A percentile compares a stretch with the other conserved stretches of the same genome.
Evolutionary conservation across 2,888 invertebrate genomes (phyloP).

Genomic region (Cephalotes varians): DNA sequence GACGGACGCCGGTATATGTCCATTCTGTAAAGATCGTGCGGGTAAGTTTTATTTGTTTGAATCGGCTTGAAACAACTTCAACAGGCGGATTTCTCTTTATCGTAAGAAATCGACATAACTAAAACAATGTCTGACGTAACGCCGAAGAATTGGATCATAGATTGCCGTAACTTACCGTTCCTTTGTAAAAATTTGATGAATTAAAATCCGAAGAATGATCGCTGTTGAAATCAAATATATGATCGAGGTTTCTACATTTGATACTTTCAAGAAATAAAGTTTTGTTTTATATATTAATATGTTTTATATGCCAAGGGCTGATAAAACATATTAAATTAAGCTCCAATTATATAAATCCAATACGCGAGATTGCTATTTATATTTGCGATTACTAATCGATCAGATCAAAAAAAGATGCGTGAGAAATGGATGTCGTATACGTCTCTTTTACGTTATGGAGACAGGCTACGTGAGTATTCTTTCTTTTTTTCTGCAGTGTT

Average conservation of each 20-base stretch:
- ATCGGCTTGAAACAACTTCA: constrained; percentile 22
- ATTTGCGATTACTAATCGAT: constrained; percentile 18
- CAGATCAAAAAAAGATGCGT: constrained; percentile 15
- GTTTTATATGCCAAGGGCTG: neutral
- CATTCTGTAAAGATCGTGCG: constrained; percentile 64
- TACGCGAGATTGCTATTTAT: constrained; percentile 13
- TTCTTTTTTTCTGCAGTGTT: constrained; percentile 22
- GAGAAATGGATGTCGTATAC: constrained; percentile 9
- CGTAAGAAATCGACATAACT: constrained; percentile 47
- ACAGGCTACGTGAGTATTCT: neutral
- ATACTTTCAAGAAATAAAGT: neutral
- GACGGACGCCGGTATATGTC: constrained; percentile 77
- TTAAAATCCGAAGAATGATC: neutral
- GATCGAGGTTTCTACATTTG: neutral
- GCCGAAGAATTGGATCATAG: constrained; percentile 22
- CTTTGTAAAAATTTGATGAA: neutral
- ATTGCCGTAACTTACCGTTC: constrained; percentile 20
- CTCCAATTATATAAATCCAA: neutral
- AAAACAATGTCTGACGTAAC: constrained; percentile 50
- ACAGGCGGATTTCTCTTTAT: constrained; percentile 47
- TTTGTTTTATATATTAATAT: neutral
- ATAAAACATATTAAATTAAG: neutral
- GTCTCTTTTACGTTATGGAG: neutral
- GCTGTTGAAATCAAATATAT: neutral
- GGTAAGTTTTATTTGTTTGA: constrained; percentile 48